Evolutionary conservation across 2,113 vertebrate genomes (phyloP).

Genomic region (Pterocles gutturalis): DNA sequence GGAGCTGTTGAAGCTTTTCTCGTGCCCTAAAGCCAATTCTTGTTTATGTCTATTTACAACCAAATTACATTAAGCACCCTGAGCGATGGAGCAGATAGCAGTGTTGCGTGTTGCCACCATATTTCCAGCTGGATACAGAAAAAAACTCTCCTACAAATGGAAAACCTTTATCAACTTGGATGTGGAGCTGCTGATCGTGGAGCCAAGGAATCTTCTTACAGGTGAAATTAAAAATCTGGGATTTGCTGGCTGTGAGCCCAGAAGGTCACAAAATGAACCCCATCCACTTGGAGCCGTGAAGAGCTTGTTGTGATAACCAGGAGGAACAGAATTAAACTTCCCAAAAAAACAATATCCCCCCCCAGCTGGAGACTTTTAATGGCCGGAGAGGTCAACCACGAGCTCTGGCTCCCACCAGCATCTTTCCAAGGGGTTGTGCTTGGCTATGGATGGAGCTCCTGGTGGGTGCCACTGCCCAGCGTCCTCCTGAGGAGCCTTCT

Average conservation of each 20-base stretch:
- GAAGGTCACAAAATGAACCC: neutral
- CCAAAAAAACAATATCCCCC: neutral
- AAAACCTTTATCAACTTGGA: neutral
- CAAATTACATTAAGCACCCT: neutral
- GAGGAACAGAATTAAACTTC: neutral
- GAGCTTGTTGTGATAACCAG: neutral
- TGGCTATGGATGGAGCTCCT: neutral
- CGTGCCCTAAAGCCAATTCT: neutral
- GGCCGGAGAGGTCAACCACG: accelerated
- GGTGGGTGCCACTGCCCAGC: neutral
- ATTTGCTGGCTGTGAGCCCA: neutral
- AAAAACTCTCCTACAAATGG: neutral
- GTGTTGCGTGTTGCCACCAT: accelerated
- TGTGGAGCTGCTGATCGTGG: accelerated
- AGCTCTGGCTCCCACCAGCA: neutral
- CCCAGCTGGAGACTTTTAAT: neutral
- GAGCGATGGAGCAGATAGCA: neutral
- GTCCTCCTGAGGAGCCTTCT: neutral
- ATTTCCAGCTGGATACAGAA: neutral
- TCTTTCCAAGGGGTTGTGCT: neutral
- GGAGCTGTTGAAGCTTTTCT: neutral
- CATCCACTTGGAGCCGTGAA: neutral
- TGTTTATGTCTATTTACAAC: neutral
- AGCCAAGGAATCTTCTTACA: neutral
- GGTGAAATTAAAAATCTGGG: neutral